These are phyloP conservation scores for Sylvilagus bachmani DNA, from an alignment of 2,113 vertebrate genomes.

Conservation along the genomic window DNA sequence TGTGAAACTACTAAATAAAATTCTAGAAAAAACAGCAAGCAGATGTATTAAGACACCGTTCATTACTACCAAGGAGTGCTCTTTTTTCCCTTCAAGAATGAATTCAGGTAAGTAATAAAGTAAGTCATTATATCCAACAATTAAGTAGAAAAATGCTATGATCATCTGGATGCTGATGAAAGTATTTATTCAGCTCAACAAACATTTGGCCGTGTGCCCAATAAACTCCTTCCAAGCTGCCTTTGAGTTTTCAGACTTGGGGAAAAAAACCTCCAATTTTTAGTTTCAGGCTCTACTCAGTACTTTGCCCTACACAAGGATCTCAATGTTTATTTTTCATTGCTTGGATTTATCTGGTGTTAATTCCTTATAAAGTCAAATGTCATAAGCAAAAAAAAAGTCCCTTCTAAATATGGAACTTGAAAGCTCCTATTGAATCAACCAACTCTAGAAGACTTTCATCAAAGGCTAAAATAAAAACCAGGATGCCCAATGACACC, in stretches of 20 bases:
- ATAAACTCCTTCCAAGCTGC: too few relatives aligned
- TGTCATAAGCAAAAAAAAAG: background rate
- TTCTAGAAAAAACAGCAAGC: background rate
- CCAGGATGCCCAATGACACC: background rate
- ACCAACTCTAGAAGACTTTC: background rate
- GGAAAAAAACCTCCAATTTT: too few relatives aligned
- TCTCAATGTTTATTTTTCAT: too few relatives aligned
- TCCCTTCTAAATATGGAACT: background rate
- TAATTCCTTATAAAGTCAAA: too few relatives aligned
- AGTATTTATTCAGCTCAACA: background rate
- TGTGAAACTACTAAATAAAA: background rate
- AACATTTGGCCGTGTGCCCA: background rate
- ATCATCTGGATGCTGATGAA: background rate
- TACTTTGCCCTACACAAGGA: too few relatives aligned
- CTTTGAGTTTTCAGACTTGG: too few relatives aligned
- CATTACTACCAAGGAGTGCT: background rate
- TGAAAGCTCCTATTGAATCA: constrained; percentile 6
- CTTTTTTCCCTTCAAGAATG: background rate
- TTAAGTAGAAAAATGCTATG: background rate
- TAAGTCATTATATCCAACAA: background rate
- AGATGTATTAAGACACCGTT: constrained; percentile 2
- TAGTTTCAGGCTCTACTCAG: too few relatives aligned
- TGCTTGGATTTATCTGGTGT: too few relatives aligned
- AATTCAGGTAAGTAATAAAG: constrained; percentile 8
- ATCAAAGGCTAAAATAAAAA: background rate